Evolutionary conservation across 1,140 invertebrate genomes (phyloP).

Genomic region (Macrocentrus cingulum): DNA sequence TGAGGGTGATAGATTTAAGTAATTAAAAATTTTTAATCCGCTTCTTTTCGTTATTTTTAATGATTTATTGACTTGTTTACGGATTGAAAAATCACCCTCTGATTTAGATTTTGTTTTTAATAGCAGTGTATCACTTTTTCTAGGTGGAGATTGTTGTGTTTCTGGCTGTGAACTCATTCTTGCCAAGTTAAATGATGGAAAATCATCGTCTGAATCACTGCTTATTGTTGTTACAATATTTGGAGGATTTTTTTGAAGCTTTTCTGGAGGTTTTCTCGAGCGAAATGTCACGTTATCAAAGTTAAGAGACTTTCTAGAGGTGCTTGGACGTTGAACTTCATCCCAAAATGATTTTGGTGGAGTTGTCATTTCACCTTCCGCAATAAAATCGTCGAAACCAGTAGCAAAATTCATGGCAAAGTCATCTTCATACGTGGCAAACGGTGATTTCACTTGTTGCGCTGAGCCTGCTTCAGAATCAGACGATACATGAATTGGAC

Average conservation of each 20-base stretch:
- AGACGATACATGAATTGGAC: constrained; percentile 19
- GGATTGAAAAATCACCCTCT: constrained; percentile 5
- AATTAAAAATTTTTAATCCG: constrained; percentile 9
- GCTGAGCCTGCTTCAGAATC: constrained; percentile 1
- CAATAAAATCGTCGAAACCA: no score
- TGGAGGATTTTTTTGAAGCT: background rate
- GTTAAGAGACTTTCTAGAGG: background rate
- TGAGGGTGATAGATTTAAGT: background rate
- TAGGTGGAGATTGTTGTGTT: background rate
- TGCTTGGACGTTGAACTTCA: no score
- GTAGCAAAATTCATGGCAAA: no score
- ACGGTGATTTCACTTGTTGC: no score
- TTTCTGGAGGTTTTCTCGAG: background rate
- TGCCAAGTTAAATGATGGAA: background rate
- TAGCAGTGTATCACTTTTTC: constrained; percentile 2
- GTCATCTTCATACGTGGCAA: no score
- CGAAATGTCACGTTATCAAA: background rate
- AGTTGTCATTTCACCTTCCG: background rate
- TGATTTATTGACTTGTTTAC: background rate
- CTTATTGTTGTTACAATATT: background rate
- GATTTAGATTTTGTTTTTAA: constrained; percentile 23
- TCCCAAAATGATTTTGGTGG: background rate
- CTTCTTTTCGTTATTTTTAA: background rate
- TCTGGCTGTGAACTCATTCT: background rate
- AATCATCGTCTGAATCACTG: constrained; percentile 1